A percentile compares a stretch with the other conserved stretches of the same genome.
phyloP scores from a whole-genome alignment of 37 sponge, comb jelly and placozoan species.

The Halichondria panicea region DNA sequence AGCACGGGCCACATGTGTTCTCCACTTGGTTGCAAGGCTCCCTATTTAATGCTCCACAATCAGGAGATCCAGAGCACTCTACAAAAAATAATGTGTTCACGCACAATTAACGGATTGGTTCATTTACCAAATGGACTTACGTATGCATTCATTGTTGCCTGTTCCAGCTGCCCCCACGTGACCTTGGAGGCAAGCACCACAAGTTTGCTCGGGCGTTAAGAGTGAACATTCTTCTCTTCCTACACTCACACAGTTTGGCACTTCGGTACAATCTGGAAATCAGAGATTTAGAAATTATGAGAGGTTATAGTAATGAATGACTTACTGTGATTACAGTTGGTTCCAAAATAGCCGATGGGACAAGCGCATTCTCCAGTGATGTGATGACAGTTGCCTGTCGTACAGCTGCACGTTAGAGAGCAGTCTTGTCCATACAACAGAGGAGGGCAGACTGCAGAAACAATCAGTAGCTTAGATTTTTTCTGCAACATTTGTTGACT shows the following conservation, averaged over 20 bases:
- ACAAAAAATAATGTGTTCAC: no score
- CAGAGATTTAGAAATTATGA: no score
- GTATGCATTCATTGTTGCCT: slow-evolving; percentile 27
- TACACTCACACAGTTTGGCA: slow-evolving; percentile 18
- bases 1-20: slow-evolving; percentile 57
- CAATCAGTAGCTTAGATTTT: neutral
- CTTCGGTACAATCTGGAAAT: slow-evolving; percentile 46
- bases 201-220: slow-evolving; percentile 53
- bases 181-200: slow-evolving; percentile 48
- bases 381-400: slow-evolving; percentile 46
- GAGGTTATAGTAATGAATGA: neutral
- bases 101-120: no score
- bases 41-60: slow-evolving; percentile 46
- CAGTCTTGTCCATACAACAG: slow-evolving; percentile 59
- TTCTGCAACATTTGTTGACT: neutral
- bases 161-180: slow-evolving; percentile 28
- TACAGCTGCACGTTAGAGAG: slow-evolving; percentile 47
- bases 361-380: slow-evolving; percentile 67
- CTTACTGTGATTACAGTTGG: slow-evolving; percentile 53
- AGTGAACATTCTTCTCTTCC: slow-evolving; percentile 44
- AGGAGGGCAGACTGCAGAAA: slow-evolving; percentile 32
- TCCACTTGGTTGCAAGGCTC: slow-evolving; percentile 17
- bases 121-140: slow-evolving; percentile 2
- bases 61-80: slow-evolving; percentile 46
- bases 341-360: slow-evolving; percentile 50